Evolutionary conservation across 2,113 vertebrate species (phyloP).

Genomic region (Propithecus coquereli): DNA sequence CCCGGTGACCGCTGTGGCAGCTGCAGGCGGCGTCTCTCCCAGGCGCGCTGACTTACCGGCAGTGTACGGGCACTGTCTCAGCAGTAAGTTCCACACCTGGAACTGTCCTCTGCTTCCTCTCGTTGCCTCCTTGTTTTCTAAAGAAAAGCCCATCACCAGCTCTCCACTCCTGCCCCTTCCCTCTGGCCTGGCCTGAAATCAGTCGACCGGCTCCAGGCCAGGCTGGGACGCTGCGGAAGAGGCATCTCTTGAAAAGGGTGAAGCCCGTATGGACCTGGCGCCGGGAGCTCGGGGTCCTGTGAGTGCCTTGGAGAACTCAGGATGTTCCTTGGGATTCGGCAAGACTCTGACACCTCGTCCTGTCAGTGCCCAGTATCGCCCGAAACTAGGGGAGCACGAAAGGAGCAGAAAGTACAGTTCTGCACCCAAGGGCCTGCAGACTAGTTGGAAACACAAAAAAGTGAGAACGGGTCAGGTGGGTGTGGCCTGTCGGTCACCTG

Average conservation of each 20-base stretch:
- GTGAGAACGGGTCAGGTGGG: not conserved
- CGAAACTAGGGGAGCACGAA: not conserved
- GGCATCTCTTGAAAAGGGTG: not conserved
- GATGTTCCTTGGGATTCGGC: not conserved
- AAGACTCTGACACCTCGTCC: not conserved
- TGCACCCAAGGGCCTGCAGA: not conserved
- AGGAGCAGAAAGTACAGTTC: not conserved
- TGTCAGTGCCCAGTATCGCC: too few species aligned
- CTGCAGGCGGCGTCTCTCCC: not conserved
- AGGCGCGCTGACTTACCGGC: not conserved
- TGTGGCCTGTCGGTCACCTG: rapidly evolving
- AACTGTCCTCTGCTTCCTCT: not conserved
- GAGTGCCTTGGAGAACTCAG: not conserved
- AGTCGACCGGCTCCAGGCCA: not conserved
- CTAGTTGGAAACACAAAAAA: not conserved
- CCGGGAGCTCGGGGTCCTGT: not conserved
- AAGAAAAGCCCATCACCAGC: not conserved
- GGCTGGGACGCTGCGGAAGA: not conserved
- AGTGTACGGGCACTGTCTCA: not conserved
- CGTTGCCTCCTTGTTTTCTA: conserved; percentile 5
- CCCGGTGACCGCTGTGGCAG: not conserved
- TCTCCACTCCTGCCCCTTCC: not conserved
- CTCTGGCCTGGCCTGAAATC: not conserved
- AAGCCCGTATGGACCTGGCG: not conserved
- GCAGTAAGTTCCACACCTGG: not conserved